Base-by-base conservation (phyloP, 2,888 invertebrate genomes). In the Limnephilus auricula region DNA sequence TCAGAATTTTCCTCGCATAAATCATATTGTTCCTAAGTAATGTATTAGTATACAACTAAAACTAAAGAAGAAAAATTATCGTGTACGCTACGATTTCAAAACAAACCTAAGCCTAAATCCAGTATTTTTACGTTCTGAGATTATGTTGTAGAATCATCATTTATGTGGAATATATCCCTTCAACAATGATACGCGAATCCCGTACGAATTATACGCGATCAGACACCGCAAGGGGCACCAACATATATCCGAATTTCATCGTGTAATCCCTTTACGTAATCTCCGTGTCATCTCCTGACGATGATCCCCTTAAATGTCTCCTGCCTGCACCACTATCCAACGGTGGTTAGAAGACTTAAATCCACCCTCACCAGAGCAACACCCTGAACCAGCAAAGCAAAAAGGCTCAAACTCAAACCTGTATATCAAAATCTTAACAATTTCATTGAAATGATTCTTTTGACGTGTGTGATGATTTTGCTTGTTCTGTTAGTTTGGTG, bases 221-320 rank as follows among this genome's bases (percentile, higher is more conserved):
- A 79, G 30, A 34, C 32, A 89, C 79, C 89, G 45, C 89, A 37
- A 79, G 79, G 30, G 79, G 40, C 37, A 79, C 79, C 79, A 37
- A 79, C 65, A 65, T n/a, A n/a, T 87, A 65, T 65, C 32, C 86
- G 50, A 50, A 40, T 86, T n/a, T 89, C 34, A 40, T 40, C 82
- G 79, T 40, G 40, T 89, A 82, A 89, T 91, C 89, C 83, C 91
- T 79, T 80, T 30, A 32, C 82, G 80, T 91, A 91, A 91, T 91
- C 91, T 79, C 90, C 92, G 90, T 92, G 92, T 92, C 92, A 91
- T 92, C 90, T 86, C 89, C 89, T 89, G 89, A 84, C 78, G 87
- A 91, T 92, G 90, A 91, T 91, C 92, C 91, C 92, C 89, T 82
- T 91, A 91, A 92, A 90, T 90, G 91, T 91, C 91, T 92, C 89